A percentile compares a stretch with the other conserved stretches of the same genome.
These are phyloP conservation scores for Zaprionus obscuricornis DNA, from an alignment of 2,888 invertebrate genomes.

Conservation along the genomic window DNA sequence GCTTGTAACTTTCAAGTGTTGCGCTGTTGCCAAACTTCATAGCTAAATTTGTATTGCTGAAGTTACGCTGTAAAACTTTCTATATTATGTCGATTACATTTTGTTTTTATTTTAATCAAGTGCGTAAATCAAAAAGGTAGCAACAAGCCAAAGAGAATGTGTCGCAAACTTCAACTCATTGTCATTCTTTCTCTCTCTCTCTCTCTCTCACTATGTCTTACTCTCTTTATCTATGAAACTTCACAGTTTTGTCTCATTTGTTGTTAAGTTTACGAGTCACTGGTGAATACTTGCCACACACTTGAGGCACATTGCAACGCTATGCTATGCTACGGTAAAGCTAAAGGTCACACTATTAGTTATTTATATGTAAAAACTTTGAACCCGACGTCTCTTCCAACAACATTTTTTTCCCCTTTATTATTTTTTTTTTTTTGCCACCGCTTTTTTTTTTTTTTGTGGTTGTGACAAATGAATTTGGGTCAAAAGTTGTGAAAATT, in stretches of 20 bases:
- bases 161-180: constrained; percentile 8
- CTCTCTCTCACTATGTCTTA: too few species aligned
- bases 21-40: constrained; percentile 6
- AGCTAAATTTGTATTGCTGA: too few species aligned
- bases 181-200: too few species aligned
- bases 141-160: too few species aligned
- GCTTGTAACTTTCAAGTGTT: too few species aligned
- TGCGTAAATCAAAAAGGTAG: too few species aligned
- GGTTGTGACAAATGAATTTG: constrained; percentile 73
- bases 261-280: constrained; percentile 41
- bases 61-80: neutral
- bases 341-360: constrained; percentile 58
- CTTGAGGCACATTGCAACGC: constrained; percentile 16
- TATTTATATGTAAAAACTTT: constrained; percentile 65
- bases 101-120: too few species aligned
- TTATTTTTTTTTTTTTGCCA: constrained; percentile 54
- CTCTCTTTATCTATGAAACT: too few species aligned
- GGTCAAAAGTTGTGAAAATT: constrained; percentile 74
- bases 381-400: constrained; percentile 14
- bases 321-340: too few species aligned
- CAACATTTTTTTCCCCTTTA: constrained; percentile 8
- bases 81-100: too few species aligned
- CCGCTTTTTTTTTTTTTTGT: constrained; percentile 19
- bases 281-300: constrained; percentile 22
- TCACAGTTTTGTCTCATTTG: constrained; percentile 20